phyloP scores from a whole-genome alignment of 2,888 invertebrate genomes.

The Agrotis puta region DNA sequence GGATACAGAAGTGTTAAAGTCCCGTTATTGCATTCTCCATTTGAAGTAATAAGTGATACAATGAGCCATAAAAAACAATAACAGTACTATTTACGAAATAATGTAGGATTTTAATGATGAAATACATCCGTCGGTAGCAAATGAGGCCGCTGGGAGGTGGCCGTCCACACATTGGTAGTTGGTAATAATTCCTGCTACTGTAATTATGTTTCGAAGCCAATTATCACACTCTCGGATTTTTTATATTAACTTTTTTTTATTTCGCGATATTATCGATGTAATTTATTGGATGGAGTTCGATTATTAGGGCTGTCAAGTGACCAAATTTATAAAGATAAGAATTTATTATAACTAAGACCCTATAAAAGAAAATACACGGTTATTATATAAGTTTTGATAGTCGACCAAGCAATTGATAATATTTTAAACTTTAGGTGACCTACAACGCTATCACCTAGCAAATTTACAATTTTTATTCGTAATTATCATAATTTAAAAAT shows the following conservation, averaged over 20 bases:
- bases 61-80: conserved; percentile 14
- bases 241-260: conserved; percentile 54
- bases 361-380: too few species aligned
- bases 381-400: too few species aligned
- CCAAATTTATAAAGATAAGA: background rate
- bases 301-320: conserved; percentile 51
- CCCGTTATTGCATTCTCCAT: background rate
- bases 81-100: conserved; percentile 5
- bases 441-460: too few species aligned
- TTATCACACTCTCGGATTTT: conserved; percentile 53
- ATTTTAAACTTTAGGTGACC: too few species aligned
- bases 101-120: conserved; percentile 42
- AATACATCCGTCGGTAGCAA: conserved; percentile 24
- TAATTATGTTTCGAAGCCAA: conserved; percentile 55
- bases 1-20: too few species aligned
- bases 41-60: conserved; percentile 5
- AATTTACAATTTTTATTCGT: too few species aligned
- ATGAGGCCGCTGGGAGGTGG: conserved; percentile 40
- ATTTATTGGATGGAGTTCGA: conserved; percentile 62
- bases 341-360: too few species aligned
- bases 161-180: conserved; percentile 43
- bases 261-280: conserved; percentile 64
- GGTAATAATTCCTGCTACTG: conserved; percentile 49
- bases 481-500: background rate
- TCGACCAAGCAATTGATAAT: too few species aligned